phyloP scores from a whole-genome alignment of 1,140 invertebrate species.

The Drepana arcuata region DNA sequence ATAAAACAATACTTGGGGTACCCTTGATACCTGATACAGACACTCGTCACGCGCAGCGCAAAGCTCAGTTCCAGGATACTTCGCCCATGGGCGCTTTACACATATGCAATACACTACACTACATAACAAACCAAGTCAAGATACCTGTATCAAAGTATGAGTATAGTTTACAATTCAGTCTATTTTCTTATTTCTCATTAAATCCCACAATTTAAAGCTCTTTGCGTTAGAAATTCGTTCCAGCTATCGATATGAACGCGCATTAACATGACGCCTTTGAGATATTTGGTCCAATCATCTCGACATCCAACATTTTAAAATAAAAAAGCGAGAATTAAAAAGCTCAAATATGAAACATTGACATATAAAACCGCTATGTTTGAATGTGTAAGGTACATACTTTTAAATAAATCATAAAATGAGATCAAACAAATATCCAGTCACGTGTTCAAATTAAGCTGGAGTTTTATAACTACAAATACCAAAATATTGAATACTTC shows the following conservation, averaged over 20 bases:
- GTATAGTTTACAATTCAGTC: constrained; percentile 64
- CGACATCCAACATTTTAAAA: constrained; percentile 26
- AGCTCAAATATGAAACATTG: constrained; percentile 11
- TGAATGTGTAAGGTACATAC: constrained; percentile 34
- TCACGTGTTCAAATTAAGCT: constrained; percentile 22
- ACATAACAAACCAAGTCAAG: constrained; percentile 41
- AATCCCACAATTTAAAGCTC: constrained; percentile 61
- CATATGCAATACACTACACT: constrained; percentile 20
- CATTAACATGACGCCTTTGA: constrained; percentile 30
- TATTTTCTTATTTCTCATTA: constrained; percentile 45
- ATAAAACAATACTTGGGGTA: constrained; percentile 39
- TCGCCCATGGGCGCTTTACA: too few relatives aligned
- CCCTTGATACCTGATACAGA: constrained; percentile 46
- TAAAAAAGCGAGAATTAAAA: constrained; percentile 16
- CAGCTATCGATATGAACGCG: constrained; percentile 26
- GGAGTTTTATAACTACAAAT: too few relatives aligned
- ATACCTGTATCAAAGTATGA: constrained; percentile 63
- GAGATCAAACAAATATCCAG: constrained; percentile 43
- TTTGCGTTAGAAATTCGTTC: constrained; percentile 42
- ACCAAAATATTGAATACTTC: too few relatives aligned
- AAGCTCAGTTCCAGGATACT: too few relatives aligned
- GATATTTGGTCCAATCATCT: constrained; percentile 52
- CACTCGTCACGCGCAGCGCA: too few relatives aligned
- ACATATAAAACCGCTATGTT: constrained; percentile 19
- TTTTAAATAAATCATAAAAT: constrained; percentile 36